Evolutionary conservation across 2,797 vertebrate species (phyloP), one percentile per base, ranked within the genome.

Genomic region (Cygnus olor): DNA sequence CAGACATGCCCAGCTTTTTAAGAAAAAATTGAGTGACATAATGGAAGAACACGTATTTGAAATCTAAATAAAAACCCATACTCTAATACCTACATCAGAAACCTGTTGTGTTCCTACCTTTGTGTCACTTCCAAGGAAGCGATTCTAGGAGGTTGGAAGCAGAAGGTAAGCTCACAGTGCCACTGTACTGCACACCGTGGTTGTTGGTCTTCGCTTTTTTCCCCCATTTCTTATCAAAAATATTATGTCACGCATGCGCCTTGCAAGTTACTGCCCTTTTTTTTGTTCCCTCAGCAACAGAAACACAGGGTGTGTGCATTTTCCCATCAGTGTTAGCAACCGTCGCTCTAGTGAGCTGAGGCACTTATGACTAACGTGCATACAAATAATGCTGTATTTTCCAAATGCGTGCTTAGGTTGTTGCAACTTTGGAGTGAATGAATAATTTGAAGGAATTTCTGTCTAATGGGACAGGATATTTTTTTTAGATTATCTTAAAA

Each of bases 151-250:
- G 81, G 19, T 25, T 56, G 40, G 63, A 71, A 12, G 28, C 53
- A 10, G 45, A 76, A 90, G 38, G 34, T 34, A 28, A 83, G 58
- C 47, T 42, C 20, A 14, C 6, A 63, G 18, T 76, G 34, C 66
- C 64, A 25, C 61, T 38, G 19, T 63, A 7, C 42, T 84, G 42
- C 85, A 84, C 88, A 54, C 86, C 90, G 15, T 30, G 27, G 9
- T 68, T 71, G 14, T 49, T 89, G 42, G 11, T 16, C 32, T 90
- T 69, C 72, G 28, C 44, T 4, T 36, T 80, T 81, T 76, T 76
- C 25, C 45, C 22, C 57, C 24, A 51, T 45, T 85, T 97, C 80
- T 76, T 78, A 85, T 69, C 86, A 79, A 94, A 96, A 89, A 89
- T 69, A 20, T 94, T 66, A 76, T 30, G 17, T 95, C 70, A 78